phyloP scores from a whole-genome alignment of 2,113 vertebrate genomes.

The Rallus limicola region DNA sequence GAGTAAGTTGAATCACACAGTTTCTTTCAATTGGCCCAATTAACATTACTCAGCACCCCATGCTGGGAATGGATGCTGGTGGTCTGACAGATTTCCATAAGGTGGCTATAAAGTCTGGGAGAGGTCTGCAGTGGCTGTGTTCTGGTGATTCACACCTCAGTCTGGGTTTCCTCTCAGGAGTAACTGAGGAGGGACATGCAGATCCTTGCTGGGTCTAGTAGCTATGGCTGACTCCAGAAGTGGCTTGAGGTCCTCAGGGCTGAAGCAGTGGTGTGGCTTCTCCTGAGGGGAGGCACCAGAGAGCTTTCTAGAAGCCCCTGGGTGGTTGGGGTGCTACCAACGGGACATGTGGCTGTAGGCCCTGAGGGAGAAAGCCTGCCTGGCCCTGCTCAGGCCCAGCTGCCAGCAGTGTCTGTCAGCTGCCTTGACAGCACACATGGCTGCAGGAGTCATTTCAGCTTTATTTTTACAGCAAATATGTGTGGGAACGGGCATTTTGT shows the following conservation, averaged over 20 bases:
- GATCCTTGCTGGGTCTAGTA: not conserved
- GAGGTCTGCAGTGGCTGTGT: fast-evolving
- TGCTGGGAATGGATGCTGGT: fast-evolving
- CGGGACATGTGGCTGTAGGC: not conserved
- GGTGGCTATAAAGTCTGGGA: not conserved
- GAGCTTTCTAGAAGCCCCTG: not conserved
- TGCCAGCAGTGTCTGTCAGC: too few relatives aligned
- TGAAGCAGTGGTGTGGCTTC: not conserved
- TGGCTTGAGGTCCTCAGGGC: not conserved
- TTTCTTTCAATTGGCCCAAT: not conserved
- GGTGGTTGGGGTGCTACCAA: fast-evolving
- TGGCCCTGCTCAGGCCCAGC: fast-evolving
- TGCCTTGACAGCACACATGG: fast-evolving
- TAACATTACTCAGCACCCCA: fast-evolving
- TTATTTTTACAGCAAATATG: not conserved
- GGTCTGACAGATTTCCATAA: fast-evolving
- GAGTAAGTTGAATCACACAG: not conserved
- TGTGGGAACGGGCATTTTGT: fast-evolving
- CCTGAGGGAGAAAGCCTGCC: not conserved
- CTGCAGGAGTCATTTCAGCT: not conserved
- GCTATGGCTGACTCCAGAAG: fast-evolving
- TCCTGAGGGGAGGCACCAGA: fast-evolving
- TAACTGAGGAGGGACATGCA: fast-evolving
- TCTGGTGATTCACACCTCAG: fast-evolving
- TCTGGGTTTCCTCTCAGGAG: not conserved